Evolutionary conservation across 2,797 vertebrate genomes (phyloP).

Genomic region (Ciconia nigra): DNA sequence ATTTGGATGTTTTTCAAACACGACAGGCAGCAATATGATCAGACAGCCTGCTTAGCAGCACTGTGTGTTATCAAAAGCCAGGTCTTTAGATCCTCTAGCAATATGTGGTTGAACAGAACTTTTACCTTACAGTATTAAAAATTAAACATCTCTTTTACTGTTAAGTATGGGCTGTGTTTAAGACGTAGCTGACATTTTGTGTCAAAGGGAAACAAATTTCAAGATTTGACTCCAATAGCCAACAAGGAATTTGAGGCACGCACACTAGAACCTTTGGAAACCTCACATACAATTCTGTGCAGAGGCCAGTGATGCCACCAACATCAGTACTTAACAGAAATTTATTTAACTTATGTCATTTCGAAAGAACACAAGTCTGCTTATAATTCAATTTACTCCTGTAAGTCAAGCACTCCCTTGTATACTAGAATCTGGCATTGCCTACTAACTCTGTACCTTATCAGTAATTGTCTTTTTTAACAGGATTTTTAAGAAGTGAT

Average conservation of each 20-base stretch:
- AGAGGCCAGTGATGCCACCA: not conserved
- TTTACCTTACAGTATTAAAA: not conserved
- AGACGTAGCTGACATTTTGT: not conserved
- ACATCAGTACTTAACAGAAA: not conserved
- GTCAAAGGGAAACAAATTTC: not conserved
- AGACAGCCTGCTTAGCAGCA: not conserved
- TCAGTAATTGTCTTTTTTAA: not conserved
- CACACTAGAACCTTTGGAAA: not conserved
- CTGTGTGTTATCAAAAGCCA: not conserved
- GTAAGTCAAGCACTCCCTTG: not conserved
- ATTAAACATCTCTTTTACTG: not conserved
- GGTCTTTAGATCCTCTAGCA: not conserved
- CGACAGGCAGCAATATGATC: not conserved
- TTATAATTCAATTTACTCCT: not conserved
- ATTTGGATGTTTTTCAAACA: not conserved
- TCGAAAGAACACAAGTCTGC: not conserved
- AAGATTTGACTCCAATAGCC: not conserved
- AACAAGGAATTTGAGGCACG: not conserved
- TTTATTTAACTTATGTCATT: not conserved
- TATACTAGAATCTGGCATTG: not conserved
- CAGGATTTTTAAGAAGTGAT: not conserved
- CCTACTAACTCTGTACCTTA: not conserved
- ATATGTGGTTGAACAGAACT: not conserved
- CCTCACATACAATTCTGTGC: not conserved
- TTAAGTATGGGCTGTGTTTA: not conserved